Conservation (phyloP, 2,888 invertebrate genomes). For the Eulithis prunata region DNA sequence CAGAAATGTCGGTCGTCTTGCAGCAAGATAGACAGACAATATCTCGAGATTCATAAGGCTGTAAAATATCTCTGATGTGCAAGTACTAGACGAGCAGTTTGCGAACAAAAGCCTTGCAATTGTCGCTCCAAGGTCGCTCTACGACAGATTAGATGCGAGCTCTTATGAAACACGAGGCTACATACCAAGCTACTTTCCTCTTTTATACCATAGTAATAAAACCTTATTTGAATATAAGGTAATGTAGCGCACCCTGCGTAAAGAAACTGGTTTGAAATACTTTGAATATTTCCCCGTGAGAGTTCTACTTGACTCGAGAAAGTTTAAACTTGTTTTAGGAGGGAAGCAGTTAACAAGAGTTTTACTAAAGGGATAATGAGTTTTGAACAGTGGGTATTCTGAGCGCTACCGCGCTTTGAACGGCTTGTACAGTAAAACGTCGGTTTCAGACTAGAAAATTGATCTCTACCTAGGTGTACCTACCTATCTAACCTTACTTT, state of each 20-base stretch:
- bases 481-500: no score
- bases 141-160: constrained; percentile 52
- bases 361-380: constrained; percentile 22
- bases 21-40: not conserved
- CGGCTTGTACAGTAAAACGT: not conserved
- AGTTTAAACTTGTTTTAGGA: constrained; percentile 43
- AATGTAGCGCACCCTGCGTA: constrained; percentile 28
- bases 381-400: not conserved
- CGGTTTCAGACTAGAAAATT: no score
- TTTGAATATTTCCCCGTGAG: constrained; percentile 42
- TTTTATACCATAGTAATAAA: constrained; percentile 33
- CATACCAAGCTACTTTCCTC: constrained; percentile 29
- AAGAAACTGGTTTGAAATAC: constrained; percentile 45
- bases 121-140: constrained; percentile 53
- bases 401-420: not conserved
- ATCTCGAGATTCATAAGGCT: constrained; percentile 2
- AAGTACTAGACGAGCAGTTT: constrained; percentile 37
- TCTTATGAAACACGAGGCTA: constrained; percentile 48
- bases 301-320: constrained; percentile 43
- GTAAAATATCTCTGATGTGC: constrained; percentile 32
- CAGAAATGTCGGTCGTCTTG: no score
- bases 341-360: constrained; percentile 30
- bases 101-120: constrained; percentile 53
- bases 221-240: constrained; percentile 17
- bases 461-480: no score